A percentile compares a stretch with the other conserved stretches of the same genome.
Conservation (phyloP, 2,888 invertebrate genomes). For the Drosophila ustulata region DNA sequence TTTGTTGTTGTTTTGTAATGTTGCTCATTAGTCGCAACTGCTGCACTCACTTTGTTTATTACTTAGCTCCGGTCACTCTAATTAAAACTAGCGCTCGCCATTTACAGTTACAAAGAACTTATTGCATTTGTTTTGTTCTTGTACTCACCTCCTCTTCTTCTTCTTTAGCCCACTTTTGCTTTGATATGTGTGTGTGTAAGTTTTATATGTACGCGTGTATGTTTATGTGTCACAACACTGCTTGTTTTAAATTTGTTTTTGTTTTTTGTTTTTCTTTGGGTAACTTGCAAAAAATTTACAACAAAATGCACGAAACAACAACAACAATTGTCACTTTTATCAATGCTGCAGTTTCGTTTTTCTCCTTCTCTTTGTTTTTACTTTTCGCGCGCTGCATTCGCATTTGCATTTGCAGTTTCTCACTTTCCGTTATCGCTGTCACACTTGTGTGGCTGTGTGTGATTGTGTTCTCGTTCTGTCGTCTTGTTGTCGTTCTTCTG, state of each 20-base stretch:
- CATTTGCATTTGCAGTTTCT: conserved; percentile 13
- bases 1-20: conserved; percentile 43
- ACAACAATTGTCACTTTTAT: conserved; percentile 34
- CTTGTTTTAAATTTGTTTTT: not conserved
- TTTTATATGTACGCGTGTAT: conserved; percentile 22
- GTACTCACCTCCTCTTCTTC: conserved; percentile 51
- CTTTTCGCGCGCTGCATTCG: conserved; percentile 46
- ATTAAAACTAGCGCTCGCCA: conserved; percentile 16
- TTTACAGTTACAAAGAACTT: conserved; percentile 7
- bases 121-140: conserved; percentile 13
- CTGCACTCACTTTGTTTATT: not conserved
- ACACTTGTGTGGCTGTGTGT: conserved; percentile 1
- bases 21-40: conserved; percentile 45
- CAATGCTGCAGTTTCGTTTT: not conserved
- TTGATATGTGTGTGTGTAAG: conserved; percentile 43
- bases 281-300: conserved; percentile 31
- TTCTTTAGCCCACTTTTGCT: conserved; percentile 56
- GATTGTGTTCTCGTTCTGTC: conserved; percentile 22
- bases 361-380: not conserved
- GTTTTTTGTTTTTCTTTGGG: not conserved
- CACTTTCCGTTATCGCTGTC: conserved; percentile 27
- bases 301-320: conserved; percentile 33
- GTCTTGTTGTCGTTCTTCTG: conserved; percentile 47
- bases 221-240: conserved; percentile 22
- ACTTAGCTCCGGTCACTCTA: not conserved